These are phyloP conservation scores for Aradophagus sp. DNA, from an alignment of 1,140 invertebrate species.

Conservation along the genomic window DNA sequence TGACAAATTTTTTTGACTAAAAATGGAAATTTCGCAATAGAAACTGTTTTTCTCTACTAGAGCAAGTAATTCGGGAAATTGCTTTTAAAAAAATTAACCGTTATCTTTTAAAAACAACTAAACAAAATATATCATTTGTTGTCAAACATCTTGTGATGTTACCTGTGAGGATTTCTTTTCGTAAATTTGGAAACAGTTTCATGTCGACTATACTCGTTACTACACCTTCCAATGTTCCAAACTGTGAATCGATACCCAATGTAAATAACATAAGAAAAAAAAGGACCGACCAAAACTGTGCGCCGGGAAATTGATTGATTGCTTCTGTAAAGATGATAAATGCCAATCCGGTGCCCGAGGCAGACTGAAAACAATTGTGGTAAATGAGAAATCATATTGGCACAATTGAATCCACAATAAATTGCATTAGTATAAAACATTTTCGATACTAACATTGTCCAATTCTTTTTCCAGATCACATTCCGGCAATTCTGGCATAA, in stretches of 20 bases:
- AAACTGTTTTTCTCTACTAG: too few relatives aligned
- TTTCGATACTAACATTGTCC: conserved; percentile 87
- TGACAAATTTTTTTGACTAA: too few relatives aligned
- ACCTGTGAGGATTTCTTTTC: conserved; percentile 94
- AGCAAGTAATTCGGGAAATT: too few relatives aligned
- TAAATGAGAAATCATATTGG: too few relatives aligned
- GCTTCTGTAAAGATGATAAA: conserved; percentile 98
- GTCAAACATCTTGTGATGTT: too few relatives aligned
- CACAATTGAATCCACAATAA: too few relatives aligned
- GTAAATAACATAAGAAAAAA: conserved; percentile 98
- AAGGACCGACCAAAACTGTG: conserved; percentile 94
- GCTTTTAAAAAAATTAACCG: too few relatives aligned
- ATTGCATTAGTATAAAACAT: too few relatives aligned
- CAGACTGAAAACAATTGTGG: conserved; percentile 84
- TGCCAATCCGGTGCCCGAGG: conserved; percentile 92
- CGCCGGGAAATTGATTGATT: conserved; percentile 95
- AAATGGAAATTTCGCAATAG: too few relatives aligned
- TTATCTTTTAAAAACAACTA: too few relatives aligned
- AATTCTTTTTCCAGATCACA: conserved; percentile 91
- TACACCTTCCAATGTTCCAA: conserved; percentile 95
- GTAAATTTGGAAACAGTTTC: conserved; percentile 93
- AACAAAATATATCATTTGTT: too few relatives aligned
- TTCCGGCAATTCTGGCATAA: conserved; percentile 80
- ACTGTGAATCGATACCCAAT: conserved; percentile 95
- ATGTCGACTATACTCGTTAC: conserved; percentile 97